Evolutionary conservation across 2,888 invertebrate genomes (phyloP).

Genomic region (Hemaris fuciformis): DNA sequence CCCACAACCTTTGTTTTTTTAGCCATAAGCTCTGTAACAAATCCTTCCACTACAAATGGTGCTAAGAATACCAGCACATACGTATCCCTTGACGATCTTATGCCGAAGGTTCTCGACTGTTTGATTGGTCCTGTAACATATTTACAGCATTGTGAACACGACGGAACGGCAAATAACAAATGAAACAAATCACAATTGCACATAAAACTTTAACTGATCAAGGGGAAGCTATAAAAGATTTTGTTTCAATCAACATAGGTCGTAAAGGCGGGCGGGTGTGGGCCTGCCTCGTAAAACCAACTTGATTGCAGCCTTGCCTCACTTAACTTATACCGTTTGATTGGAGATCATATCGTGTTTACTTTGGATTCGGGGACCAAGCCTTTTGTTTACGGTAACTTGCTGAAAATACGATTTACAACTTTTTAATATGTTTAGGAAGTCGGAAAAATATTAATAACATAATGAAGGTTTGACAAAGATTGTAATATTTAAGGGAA

Average conservation of each 20-base stretch:
- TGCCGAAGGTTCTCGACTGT: no score
- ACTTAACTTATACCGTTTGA: not conserved
- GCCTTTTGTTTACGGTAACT: not conserved
- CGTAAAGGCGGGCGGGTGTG: slow-evolving; percentile 1
- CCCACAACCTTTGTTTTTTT: no score
- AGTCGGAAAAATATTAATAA: no score
- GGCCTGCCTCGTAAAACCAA: not conserved
- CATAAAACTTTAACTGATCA: slow-evolving; percentile 7
- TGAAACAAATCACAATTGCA: slow-evolving; percentile 5
- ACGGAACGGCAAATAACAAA: not conserved
- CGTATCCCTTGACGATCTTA: no score
- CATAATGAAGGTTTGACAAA: no score
- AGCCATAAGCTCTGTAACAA: no score
- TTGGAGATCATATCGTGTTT: not conserved
- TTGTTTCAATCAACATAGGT: slow-evolving; percentile 7
- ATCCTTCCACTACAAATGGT: no score
- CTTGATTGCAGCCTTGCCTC: not conserved
- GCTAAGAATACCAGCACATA: no score
- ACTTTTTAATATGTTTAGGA: no score
- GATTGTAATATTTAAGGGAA: no score
- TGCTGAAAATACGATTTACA: not conserved
- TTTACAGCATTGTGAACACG: not conserved
- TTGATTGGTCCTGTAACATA: no score
- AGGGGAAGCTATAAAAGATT: not conserved
- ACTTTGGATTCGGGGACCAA: no score